These are phyloP conservation scores for Eugnorisma glareosa DNA, from an alignment of 2,888 invertebrate genomes.

Conservation along the genomic window DNA sequence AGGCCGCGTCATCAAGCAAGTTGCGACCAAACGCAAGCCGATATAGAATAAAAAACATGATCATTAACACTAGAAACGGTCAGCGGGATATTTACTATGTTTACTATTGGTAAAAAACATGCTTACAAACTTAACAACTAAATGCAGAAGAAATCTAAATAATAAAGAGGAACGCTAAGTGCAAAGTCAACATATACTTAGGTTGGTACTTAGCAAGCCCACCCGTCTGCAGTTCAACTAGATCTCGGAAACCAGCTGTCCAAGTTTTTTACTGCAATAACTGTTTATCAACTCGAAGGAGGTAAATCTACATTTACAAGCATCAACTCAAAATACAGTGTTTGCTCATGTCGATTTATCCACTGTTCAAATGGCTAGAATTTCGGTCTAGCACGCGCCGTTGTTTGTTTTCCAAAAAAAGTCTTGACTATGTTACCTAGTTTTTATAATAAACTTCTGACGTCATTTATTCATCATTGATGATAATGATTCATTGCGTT, in stretches of 20 bases:
- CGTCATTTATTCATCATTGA: constrained; percentile 2
- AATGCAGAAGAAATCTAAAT: background rate
- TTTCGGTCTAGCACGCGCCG: background rate
- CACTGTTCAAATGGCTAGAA: background rate
- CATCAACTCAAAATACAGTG: background rate
- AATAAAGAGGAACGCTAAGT: constrained; percentile 5
- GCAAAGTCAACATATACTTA: constrained; percentile 2
- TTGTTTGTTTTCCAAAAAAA: constrained; percentile 17
- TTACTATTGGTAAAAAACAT: too few species aligned
- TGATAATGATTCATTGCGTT: background rate
- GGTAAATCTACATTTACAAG: constrained; percentile 9
- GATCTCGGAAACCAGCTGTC: constrained; percentile 12
- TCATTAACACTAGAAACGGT: too few species aligned
- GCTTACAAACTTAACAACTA: background rate
- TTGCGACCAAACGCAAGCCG: too few species aligned
- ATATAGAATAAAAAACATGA: too few species aligned
- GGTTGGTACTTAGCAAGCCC: background rate
- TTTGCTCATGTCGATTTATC: constrained; percentile 13
- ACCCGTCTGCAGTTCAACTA: background rate
- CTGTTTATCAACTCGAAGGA: constrained; percentile 5
- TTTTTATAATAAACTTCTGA: constrained; percentile 5
- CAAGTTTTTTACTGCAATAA: constrained; percentile 6
- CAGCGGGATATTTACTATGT: too few species aligned
- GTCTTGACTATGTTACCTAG: constrained; percentile 19
- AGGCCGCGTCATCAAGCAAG: too few species aligned